Conservation (phyloP, 1,140 invertebrate genomes). For the Carposina sasakii region DNA sequence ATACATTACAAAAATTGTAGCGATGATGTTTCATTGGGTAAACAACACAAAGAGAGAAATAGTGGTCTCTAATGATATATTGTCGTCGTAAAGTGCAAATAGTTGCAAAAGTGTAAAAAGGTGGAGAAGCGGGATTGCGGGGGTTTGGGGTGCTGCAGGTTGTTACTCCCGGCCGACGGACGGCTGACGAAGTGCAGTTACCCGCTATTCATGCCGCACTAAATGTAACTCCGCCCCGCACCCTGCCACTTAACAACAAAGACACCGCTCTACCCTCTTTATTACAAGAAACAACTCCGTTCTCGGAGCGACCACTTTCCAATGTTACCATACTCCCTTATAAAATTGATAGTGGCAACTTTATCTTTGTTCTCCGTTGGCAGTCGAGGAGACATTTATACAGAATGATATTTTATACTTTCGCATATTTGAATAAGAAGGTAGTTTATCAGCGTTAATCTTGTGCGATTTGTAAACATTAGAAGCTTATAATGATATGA, state of each 20-base stretch:
- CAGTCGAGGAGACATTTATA: too few species aligned
- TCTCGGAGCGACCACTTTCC: constrained; percentile 46
- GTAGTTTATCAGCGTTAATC: too few species aligned
- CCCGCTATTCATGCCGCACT: constrained; percentile 51
- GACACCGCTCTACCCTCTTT: constrained; percentile 64
- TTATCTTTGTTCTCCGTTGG: not conserved
- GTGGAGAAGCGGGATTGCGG: constrained; percentile 27
- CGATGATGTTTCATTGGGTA: too few species aligned
- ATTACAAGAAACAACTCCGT: constrained; percentile 62
- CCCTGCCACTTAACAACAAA: constrained; percentile 65
- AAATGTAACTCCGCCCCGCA: constrained; percentile 35
- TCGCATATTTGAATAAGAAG: too few species aligned
- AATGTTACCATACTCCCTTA: constrained; percentile 36
- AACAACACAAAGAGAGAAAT: too few species aligned
- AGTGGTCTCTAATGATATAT: too few species aligned
- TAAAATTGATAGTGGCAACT: constrained; percentile 24
- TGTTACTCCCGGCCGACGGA: constrained; percentile 60
- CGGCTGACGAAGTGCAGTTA: constrained; percentile 61
- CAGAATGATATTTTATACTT: too few species aligned
- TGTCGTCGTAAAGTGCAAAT: too few species aligned
- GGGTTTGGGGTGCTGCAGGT: constrained; percentile 33
- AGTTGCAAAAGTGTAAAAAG: constrained; percentile 26
- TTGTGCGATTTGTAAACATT: too few species aligned
- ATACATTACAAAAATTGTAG: too few species aligned
- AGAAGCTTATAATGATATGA: too few species aligned